These are phyloP conservation scores for Drosophila oshimai DNA, from an alignment of 1,140 invertebrate genomes.

Conservation along the genomic window DNA sequence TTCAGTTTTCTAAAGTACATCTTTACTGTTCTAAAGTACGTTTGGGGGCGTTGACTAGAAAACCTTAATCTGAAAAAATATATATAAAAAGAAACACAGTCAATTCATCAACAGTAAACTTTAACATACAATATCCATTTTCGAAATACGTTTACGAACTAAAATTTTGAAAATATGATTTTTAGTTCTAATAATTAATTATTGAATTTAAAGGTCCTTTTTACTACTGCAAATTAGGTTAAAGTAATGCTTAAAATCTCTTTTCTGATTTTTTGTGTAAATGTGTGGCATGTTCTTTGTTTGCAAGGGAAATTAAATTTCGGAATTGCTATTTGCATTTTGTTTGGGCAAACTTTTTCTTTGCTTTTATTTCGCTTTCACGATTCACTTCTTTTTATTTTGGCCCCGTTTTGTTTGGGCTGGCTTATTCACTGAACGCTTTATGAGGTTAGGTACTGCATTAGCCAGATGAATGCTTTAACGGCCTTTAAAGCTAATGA, in stretches of 20 bases:
- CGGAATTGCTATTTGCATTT: conserved; percentile 14
- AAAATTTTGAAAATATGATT: too few relatives aligned
- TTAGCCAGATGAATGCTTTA: conserved; percentile 48
- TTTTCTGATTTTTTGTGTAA: conserved; percentile 6
- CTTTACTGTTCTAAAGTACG: too few relatives aligned
- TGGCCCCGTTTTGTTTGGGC: conserved; percentile 22
- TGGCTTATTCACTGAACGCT: conserved; percentile 26
- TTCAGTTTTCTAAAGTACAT: too few relatives aligned
- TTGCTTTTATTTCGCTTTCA: conserved; percentile 19
- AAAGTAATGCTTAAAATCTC: neutral
- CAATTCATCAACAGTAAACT: too few relatives aligned
- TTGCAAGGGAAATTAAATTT: conserved; percentile 38
- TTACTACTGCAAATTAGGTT: neutral
- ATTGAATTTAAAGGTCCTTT: too few relatives aligned
- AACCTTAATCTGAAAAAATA: too few relatives aligned
- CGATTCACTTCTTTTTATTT: conserved; percentile 19
- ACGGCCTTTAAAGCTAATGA: conserved; percentile 35
- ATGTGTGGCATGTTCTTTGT: conserved; percentile 11
- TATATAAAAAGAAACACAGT: too few relatives aligned
- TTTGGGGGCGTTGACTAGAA: too few relatives aligned
- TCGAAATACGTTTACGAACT: too few relatives aligned
- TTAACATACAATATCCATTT: too few relatives aligned
- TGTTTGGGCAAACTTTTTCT: neutral
- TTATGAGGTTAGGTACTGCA: conserved; percentile 28
- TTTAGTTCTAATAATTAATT: too few relatives aligned